Percentiles rank a stretch among this genome's conserved stretches.
These are phyloP conservation scores for Archips xylosteana DNA, from an alignment of 2,888 invertebrate genomes.

Conservation along the genomic window DNA sequence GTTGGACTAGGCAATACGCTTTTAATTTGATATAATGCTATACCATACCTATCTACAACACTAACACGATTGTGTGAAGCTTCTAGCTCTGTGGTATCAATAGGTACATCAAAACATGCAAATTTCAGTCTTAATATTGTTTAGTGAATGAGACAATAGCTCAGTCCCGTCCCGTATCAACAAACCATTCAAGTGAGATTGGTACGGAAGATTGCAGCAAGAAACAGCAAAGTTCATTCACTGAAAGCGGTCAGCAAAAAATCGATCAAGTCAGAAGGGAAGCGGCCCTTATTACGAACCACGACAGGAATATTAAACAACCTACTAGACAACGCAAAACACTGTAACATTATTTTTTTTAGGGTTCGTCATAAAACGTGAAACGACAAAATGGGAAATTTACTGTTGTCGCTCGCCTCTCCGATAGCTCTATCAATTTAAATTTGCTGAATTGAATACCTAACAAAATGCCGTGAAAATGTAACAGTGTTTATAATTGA, in stretches of 20 bases:
- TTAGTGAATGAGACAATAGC: background rate
- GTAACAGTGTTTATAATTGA: background rate
- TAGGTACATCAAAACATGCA: background rate
- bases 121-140: background rate
- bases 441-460: constrained; percentile 21
- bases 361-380: constrained; percentile 29
- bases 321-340: constrained; percentile 36
- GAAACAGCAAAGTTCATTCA: constrained; percentile 29
- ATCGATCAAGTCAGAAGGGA: constrained; percentile 44
- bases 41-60: constrained; percentile 7
- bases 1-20: constrained; percentile 53
- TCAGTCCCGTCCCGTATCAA: background rate
- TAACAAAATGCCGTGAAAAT: background rate
- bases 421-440: constrained; percentile 24
- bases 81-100: constrained; percentile 15
- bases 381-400: constrained; percentile 32
- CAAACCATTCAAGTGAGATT: constrained; percentile 12
- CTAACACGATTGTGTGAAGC: background rate
- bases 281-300: constrained; percentile 34
- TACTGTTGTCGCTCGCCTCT: constrained; percentile 19
- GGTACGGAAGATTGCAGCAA: constrained; percentile 25
- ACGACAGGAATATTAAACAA: constrained; percentile 42
- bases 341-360: constrained; percentile 28
- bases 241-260: constrained; percentile 42
- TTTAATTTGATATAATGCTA: constrained; percentile 29